Conservation (phyloP, 2,888 invertebrate genomes). For the Zaprionus bogoriensis region DNA sequence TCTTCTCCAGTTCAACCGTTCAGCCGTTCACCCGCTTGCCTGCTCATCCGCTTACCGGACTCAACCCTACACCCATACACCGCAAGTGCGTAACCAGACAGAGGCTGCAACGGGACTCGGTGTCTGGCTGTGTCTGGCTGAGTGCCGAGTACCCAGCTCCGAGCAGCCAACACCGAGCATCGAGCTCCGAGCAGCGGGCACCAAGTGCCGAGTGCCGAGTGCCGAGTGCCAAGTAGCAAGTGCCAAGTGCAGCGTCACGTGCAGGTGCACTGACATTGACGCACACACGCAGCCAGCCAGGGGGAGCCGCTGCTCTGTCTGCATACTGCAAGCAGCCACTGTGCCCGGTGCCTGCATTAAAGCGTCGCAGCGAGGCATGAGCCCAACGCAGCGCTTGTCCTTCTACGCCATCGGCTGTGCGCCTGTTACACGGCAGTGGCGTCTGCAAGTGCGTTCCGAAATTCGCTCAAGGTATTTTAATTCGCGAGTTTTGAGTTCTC, state of each 20-base stretch:
- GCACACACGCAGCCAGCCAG: slow-evolving; percentile 34
- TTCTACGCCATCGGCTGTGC: slow-evolving; percentile 53
- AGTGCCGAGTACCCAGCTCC: slow-evolving; percentile 45
- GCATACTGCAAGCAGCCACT: slow-evolving; percentile 10
- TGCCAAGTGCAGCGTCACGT: slow-evolving; percentile 49
- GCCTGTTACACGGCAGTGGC: slow-evolving; percentile 43
- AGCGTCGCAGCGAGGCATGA: slow-evolving; percentile 55
- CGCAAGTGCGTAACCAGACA: slow-evolving; percentile 59
- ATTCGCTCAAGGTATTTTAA: slow-evolving; percentile 11
- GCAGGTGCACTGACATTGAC: slow-evolving; percentile 70
- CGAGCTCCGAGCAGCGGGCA: slow-evolving; percentile 23
- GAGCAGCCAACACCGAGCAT: slow-evolving; percentile 13
- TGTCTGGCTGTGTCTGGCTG: slow-evolving; percentile 15
- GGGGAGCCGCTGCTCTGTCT: slow-evolving; percentile 34
- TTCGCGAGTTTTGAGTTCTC: slow-evolving; percentile 3
- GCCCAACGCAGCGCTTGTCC: slow-evolving; percentile 37
- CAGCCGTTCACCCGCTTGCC: not conserved
- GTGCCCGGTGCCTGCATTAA: slow-evolving; percentile 5
- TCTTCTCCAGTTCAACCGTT: not conserved
- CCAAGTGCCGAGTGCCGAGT: slow-evolving; percentile 42
- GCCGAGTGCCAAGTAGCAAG: slow-evolving; percentile 36
- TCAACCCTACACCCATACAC: no score
- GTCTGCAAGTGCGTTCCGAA: slow-evolving; percentile 48
- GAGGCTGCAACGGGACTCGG: slow-evolving; percentile 30
- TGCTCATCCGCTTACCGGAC: not conserved